A percentile compares a stretch with the other conserved stretches of the same genome.
Conservation (phyloP, 1,140 invertebrate genomes). For the Zaprionus taronus region DNA sequence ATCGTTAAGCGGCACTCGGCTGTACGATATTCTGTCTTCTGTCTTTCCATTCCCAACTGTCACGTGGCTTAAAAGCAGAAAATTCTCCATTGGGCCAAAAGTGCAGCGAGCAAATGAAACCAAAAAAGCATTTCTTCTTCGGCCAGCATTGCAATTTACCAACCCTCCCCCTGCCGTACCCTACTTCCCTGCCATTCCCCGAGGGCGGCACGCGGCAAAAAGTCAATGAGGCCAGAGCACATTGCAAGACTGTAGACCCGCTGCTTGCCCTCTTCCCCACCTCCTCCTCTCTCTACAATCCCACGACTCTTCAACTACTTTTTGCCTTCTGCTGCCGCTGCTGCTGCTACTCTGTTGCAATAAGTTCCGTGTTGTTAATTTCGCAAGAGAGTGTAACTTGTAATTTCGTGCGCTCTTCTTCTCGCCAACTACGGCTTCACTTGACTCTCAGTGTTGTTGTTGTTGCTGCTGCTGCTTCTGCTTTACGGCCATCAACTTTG, state of each 20-base stretch:
- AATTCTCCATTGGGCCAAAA: conserved; percentile 18
- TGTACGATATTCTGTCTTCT: conserved; percentile 2
- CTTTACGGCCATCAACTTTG: conserved; percentile 69
- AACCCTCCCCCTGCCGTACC: background rate
- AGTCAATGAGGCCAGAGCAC: conserved; percentile 62
- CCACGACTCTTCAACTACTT: conserved; percentile 1
- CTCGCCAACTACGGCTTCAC: conserved; percentile 47
- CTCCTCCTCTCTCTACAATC: background rate
- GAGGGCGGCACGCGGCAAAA: conserved; percentile 48
- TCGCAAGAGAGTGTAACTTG: conserved; percentile 81
- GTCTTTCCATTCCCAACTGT: conserved; percentile 4
- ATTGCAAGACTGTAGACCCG: conserved; percentile 4
- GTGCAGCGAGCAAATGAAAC: background rate
- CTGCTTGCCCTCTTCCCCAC: background rate
- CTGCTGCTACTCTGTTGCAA: conserved; percentile 56
- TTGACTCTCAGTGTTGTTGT: background rate
- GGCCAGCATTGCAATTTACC: conserved; percentile 48
- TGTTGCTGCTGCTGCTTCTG: conserved; percentile 13
- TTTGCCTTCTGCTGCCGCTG: conserved; percentile 5
- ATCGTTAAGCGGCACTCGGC: conserved; percentile 10
- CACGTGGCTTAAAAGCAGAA: conserved; percentile 23
- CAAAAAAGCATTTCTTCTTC: background rate
- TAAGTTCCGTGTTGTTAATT: conserved; percentile 83
- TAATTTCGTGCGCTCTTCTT: conserved; percentile 69
- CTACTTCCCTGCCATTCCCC: background rate